phyloP scores from a whole-genome alignment of 2,888 invertebrate genomes.

The Phaedon cochleariae region DNA sequence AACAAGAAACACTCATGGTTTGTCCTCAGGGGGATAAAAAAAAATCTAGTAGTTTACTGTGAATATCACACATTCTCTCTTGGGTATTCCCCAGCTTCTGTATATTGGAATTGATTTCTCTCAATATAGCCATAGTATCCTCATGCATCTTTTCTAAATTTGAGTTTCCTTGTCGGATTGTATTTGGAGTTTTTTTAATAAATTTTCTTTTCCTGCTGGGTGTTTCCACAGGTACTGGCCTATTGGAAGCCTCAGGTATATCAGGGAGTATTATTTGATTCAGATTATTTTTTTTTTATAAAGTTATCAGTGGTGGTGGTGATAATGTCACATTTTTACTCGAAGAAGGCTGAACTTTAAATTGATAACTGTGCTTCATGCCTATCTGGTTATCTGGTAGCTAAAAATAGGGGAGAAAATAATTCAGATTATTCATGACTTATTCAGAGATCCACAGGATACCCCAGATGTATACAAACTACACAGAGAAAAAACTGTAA shows the following conservation, averaged over 20 bases:
- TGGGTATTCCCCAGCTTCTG: conserved; percentile 3
- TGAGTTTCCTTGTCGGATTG: conserved; percentile 1
- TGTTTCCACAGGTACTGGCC: conserved; percentile 3
- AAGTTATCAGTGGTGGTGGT: conserved; percentile 10
- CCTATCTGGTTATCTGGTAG: neutral
- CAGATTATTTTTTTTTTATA: conserved; percentile 3
- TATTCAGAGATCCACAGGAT: neutral
- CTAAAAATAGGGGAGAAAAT: conserved; percentile 1
- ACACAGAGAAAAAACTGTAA: too few relatives aligned
- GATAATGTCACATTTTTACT: neutral
- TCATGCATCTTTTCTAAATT: conserved; percentile 5
- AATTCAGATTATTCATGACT: neutral
- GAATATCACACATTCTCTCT: conserved; percentile 4
- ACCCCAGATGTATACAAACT: neutral
- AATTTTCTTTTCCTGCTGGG: neutral
- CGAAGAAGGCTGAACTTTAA: neutral
- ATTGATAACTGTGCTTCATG: conserved; percentile 1
- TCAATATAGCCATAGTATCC: neutral
- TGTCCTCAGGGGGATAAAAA: neutral
- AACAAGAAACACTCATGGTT: neutral
- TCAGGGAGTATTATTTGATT: neutral
- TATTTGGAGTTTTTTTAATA: neutral
- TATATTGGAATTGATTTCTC: conserved; percentile 4
- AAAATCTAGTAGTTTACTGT: neutral
- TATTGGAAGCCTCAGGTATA: too few relatives aligned